A percentile compares a stretch with the other conserved stretches of the same genome.
Evolutionary conservation across 2,888 invertebrate species (phyloP).

Genomic region (Tinea trinotella): DNA sequence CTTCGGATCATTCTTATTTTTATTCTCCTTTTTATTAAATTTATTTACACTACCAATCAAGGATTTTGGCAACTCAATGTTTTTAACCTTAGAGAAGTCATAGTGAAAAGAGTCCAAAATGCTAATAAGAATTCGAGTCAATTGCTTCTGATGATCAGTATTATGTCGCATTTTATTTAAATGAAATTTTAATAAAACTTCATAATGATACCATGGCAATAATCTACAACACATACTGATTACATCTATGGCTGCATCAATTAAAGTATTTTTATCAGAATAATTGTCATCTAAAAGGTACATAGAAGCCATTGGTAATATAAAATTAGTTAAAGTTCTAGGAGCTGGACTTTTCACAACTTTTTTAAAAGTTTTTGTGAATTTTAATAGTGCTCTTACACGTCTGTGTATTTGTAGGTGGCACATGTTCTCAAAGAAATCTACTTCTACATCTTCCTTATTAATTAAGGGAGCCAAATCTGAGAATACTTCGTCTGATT

Average conservation of each 20-base stretch:
- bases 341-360: constrained; percentile 74
- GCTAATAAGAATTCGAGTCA: constrained; percentile 81
- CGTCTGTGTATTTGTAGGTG: constrained; percentile 91
- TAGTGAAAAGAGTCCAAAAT: constrained; percentile 95
- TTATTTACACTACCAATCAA: constrained; percentile 37
- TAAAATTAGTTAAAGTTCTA: constrained; percentile 84
- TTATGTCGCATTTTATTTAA: constrained; percentile 81
- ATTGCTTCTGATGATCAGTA: constrained; percentile 85
- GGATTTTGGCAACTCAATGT: constrained; percentile 48
- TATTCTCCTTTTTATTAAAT: constrained; percentile 27
- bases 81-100: constrained; percentile 78
- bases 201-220: constrained; percentile 93
- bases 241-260: constrained; percentile 89
- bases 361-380: constrained; percentile 77
- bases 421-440: constrained; percentile 94
- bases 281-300: constrained; percentile 86
- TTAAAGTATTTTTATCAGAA: constrained; percentile 81
- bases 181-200: constrained; percentile 85
- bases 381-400: constrained; percentile 85
- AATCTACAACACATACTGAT: constrained; percentile 82
- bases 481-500: constrained; percentile 78
- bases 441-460: constrained; percentile 84
- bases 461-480: constrained; percentile 80
- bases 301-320: constrained; percentile 86
- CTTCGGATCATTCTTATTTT: constrained; percentile 25